Conservation (phyloP, 2,797 vertebrate species). For the Triplophysa bombifrons region DNA sequence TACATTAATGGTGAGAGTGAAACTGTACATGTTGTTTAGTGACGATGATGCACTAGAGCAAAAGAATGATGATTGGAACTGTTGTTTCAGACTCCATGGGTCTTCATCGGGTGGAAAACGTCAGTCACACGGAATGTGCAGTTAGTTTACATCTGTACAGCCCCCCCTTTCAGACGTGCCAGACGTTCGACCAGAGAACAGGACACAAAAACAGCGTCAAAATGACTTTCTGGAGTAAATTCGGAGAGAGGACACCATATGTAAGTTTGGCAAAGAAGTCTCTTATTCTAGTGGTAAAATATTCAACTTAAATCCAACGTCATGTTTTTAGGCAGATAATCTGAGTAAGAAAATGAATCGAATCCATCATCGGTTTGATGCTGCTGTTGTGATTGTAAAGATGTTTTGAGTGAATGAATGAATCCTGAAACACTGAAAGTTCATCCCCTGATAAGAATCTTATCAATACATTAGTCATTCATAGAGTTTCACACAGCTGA, state of each 20-base stretch:
- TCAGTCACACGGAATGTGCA: conserved; percentile 91
- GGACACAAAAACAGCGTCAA: conserved; percentile 90
- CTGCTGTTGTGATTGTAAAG: background rate
- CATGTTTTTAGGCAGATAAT: too few species aligned
- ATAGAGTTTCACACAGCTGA: background rate
- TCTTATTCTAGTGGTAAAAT: too few species aligned
- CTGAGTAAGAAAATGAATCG: too few species aligned
- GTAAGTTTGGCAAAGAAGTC: conserved; percentile 75
- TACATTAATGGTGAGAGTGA: conserved; percentile 92
- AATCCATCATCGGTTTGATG: too few species aligned
- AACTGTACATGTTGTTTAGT: background rate
- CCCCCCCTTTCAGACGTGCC: conserved; percentile 88
- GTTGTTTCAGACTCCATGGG: conserved; percentile 86
- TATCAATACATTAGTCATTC: background rate
- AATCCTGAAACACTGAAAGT: background rate
- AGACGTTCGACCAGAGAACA: conserved; percentile 95
- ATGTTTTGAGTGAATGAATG: background rate
- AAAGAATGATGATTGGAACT: background rate
- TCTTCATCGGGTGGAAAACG: conserved; percentile 95
- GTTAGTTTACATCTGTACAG: conserved; percentile 95
- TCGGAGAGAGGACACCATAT: conserved; percentile 83
- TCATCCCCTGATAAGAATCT: background rate
- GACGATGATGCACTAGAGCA: too few species aligned
- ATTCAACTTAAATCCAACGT: too few species aligned
- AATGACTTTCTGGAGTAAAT: conserved; percentile 97